Percentiles rank a stretch among this genome's conserved stretches.
phyloP scores from a whole-genome alignment of 2,797 vertebrate species.

The Tauraco hartlaubi region DNA sequence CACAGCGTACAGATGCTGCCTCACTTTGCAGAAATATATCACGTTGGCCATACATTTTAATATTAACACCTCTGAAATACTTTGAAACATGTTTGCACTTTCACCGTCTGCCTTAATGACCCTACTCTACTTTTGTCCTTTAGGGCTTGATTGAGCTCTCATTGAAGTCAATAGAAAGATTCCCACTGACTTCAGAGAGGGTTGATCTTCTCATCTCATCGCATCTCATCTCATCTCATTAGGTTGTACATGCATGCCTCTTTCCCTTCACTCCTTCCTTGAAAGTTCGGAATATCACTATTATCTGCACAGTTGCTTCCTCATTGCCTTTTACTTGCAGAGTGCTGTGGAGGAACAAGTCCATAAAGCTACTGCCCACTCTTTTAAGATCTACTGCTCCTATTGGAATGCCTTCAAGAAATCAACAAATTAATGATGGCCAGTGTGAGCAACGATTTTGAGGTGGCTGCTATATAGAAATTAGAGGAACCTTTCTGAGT shows the following conservation, averaged over 20 bases:
- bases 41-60: background rate
- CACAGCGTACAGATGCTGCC: background rate
- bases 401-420: conserved; percentile 15
- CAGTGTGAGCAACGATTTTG: conserved; percentile 29
- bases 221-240: conserved; percentile 7
- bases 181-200: background rate
- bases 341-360: conserved; percentile 7
- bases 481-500: conserved; percentile 22
- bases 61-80: background rate
- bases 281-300: conserved; percentile 3
- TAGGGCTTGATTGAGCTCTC: conserved; percentile 9
- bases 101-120: background rate
- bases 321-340: conserved; percentile 38
- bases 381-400: conserved; percentile 37
- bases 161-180: conserved; percentile 28
- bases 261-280: background rate
- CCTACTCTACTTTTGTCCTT: conserved; percentile 23
- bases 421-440: conserved; percentile 34
- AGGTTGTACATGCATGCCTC: conserved; percentile 4
- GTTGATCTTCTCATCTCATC: conserved; percentile 3
- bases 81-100: conserved; percentile 16
- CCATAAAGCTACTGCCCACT: conserved; percentile 1
- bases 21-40: background rate
- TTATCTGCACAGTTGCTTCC: conserved; percentile 5
- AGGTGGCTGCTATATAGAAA: conserved; percentile 15